Percentiles rank a stretch among this genome's conserved stretches.
Evolutionary conservation across 2,797 vertebrate species (phyloP).

Genomic region (Sylvilagus floridanus): DNA sequence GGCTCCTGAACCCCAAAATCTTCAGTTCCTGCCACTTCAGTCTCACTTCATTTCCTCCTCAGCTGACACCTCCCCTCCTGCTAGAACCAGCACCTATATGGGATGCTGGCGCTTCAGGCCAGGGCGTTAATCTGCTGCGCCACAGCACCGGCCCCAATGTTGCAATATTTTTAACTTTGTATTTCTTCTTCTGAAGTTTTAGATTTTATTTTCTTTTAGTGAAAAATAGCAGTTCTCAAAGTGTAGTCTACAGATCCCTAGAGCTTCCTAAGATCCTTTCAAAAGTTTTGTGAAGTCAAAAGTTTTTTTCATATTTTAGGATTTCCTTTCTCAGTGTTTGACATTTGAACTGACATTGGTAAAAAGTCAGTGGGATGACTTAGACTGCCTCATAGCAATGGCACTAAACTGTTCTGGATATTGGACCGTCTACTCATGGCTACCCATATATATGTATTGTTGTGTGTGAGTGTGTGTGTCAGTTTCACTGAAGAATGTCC

Average conservation of each 20-base stretch:
- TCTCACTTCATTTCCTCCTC: neutral
- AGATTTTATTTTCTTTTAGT: neutral
- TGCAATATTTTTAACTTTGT: neutral
- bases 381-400: neutral
- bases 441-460: no score
- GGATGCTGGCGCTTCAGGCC: no score
- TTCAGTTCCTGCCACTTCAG: neutral
- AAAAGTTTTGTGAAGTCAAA: neutral
- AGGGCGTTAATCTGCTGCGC: no score
- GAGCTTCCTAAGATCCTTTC: neutral
- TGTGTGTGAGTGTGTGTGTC: no score
- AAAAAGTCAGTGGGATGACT: neutral
- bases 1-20: neutral
- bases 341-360: neutral
- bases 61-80: neutral
- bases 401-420: neutral
- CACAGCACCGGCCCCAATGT: neutral
- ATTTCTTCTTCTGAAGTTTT: conserved; percentile 9
- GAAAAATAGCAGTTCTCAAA: conserved; percentile 22
- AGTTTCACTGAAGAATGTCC: neutral
- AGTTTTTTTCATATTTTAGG: neutral
- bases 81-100: no score
- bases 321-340: neutral
- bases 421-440: neutral
- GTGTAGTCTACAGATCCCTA: neutral